Conservation (phyloP, 2,888 invertebrate species). For the Clitarchus hookeri region DNA sequence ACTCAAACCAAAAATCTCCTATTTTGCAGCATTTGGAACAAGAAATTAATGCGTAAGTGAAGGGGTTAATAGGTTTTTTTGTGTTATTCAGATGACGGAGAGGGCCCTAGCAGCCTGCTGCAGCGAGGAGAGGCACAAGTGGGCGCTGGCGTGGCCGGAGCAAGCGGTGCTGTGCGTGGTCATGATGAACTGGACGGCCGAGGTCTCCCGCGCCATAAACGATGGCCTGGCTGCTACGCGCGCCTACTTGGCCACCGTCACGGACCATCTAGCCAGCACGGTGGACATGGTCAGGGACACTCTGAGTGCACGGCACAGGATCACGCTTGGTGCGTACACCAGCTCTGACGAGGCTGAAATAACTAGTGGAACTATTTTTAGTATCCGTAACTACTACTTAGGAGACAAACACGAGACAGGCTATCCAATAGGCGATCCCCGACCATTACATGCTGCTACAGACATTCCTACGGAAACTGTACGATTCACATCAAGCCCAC, state of each 20-base stretch:
- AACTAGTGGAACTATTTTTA: too few relatives aligned
- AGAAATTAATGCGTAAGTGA: too few relatives aligned
- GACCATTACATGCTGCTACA: too few relatives aligned
- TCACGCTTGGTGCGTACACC: conserved; percentile 71
- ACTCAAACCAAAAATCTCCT: too few relatives aligned
- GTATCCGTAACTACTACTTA: too few relatives aligned
- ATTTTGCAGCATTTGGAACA: too few relatives aligned
- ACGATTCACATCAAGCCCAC: too few relatives aligned
- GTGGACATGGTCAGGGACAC: conserved; percentile 87
- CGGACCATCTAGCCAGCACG: conserved; percentile 77
- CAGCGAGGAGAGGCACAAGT: conserved; percentile 65
- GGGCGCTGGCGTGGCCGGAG: conserved; percentile 93
- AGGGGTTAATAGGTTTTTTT: background rate
- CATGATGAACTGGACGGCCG: conserved; percentile 87
- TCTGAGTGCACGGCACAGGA: conserved; percentile 82
- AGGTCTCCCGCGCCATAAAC: conserved; percentile 80
- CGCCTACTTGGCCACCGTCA: conserved; percentile 71
- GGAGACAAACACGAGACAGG: too few relatives aligned
- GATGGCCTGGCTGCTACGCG: conserved; percentile 61
- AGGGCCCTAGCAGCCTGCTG: conserved; percentile 75
- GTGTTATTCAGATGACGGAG: conserved; percentile 59
- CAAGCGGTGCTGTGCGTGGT: conserved; percentile 86
- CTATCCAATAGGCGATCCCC: too few relatives aligned
- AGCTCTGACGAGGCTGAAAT: too few relatives aligned
- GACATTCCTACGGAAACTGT: too few relatives aligned